Percentiles rank a stretch among this genome's conserved stretches.
These are phyloP conservation scores for Punctoribates punctum DNA, from an alignment of 2,888 invertebrate species.

Conservation along the genomic window DNA sequence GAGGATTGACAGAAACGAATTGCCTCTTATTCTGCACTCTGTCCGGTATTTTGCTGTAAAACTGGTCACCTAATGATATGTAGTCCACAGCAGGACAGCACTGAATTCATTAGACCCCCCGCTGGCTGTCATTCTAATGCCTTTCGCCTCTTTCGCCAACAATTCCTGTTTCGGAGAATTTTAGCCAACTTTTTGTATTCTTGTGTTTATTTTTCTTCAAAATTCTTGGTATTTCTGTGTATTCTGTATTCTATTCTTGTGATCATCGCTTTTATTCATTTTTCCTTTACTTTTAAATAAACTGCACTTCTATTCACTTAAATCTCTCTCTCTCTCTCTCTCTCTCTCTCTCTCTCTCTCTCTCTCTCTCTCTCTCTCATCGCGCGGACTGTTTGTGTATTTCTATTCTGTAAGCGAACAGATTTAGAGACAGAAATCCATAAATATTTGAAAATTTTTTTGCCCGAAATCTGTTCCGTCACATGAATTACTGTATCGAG, in stretches of 20 bases:
- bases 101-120: conserved; percentile 7
- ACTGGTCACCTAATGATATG: conserved; percentile 14
- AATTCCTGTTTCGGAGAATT: not conserved
- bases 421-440: conserved; percentile 26
- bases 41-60: not conserved
- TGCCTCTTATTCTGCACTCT: not conserved
- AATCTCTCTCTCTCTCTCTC: not conserved
- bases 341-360: not conserved
- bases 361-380: not conserved
- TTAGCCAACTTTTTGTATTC: not conserved
- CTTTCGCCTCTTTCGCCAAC: not conserved
- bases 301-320: not conserved
- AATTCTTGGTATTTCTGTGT: not conserved
- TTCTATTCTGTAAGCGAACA: not conserved
- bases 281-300: conserved; percentile 1
- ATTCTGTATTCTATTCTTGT: conserved; percentile 7
- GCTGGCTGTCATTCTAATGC: not conserved
- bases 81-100: not conserved
- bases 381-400: not conserved
- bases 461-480: not conserved
- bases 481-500: conserved; percentile 24
- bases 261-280: conserved; percentile 6
- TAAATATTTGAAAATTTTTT: conserved; percentile 28
- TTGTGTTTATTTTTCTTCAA: conserved; percentile 17
- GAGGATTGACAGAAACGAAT: too few relatives aligned